phyloP scores from a whole-genome alignment of 2,888 invertebrate species.

The Hofmannophila pseudospretella region DNA sequence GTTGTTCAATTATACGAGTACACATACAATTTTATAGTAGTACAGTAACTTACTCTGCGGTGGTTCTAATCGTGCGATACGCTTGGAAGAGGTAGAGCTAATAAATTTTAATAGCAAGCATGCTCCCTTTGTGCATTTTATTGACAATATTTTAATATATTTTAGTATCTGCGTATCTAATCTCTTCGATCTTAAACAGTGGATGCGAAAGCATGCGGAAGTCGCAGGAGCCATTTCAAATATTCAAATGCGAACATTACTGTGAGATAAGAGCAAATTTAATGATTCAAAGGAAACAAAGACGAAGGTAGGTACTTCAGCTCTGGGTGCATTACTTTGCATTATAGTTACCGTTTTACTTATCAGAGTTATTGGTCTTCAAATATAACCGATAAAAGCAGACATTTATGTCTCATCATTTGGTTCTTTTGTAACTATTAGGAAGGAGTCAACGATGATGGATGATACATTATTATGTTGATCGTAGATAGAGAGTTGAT shows the following conservation, averaged over 20 bases:
- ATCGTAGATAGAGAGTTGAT: no score
- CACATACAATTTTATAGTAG: no score
- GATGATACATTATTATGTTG: no score
- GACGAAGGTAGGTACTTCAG: slow-evolving; percentile 4
- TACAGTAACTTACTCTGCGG: no score
- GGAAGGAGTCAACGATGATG: no score
- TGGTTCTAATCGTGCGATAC: no score
- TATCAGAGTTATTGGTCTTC: background rate
- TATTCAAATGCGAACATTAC: slow-evolving; percentile 38
- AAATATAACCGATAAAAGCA: no score
- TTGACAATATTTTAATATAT: slow-evolving; percentile 29
- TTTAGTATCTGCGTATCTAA: slow-evolving; percentile 26
- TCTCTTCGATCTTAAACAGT: slow-evolving; percentile 14
- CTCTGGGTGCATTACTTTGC: background rate
- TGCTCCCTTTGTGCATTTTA: slow-evolving; percentile 24
- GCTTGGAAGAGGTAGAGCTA: no score
- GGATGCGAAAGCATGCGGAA: slow-evolving; percentile 23
- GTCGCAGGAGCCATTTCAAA: slow-evolving; percentile 26
- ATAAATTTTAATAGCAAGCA: slow-evolving; percentile 28
- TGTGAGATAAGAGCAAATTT: slow-evolving; percentile 34
- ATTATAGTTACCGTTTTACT: background rate
- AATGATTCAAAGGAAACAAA: slow-evolving; percentile 28
- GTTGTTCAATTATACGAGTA: no score
- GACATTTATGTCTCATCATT: no score
- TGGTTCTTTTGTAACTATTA: no score